Conservation (phyloP, 1,140 invertebrate genomes). For the Neodiprion virginianus region DNA sequence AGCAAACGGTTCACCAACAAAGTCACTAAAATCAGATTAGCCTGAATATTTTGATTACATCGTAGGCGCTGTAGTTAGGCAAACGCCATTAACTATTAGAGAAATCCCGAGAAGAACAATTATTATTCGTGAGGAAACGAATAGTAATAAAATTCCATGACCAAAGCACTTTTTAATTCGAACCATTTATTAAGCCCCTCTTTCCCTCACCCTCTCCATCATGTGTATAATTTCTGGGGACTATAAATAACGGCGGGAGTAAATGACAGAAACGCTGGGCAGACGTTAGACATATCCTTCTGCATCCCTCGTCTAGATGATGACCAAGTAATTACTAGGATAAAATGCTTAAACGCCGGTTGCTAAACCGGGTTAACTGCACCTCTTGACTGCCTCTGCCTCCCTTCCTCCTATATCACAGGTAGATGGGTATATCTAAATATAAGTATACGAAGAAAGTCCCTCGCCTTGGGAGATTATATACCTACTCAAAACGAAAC, state of each 20-base stretch:
- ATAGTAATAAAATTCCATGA: constrained; percentile 2
- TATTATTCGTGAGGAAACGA: neutral
- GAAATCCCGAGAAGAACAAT: neutral
- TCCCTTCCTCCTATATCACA: neutral
- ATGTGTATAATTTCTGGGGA: constrained; percentile 4
- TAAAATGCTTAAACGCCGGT: constrained; percentile 1
- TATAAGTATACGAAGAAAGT: neutral
- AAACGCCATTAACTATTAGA: constrained; percentile 5
- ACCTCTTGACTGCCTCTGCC: neutral
- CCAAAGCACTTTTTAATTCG: constrained; percentile 2
- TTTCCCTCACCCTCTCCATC: neutral
- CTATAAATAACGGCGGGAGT: constrained; percentile 1
- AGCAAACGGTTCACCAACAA: neutral
- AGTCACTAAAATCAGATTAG: constrained; percentile 2
- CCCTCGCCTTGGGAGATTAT: neutral
- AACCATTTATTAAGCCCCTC: neutral
- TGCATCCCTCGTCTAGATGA: constrained; percentile 4
- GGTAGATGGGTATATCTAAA: neutral
- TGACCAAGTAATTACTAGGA: constrained; percentile 7
- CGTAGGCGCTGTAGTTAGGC: neutral
- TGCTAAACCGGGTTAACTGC: constrained; percentile 6
- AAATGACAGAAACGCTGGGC: neutral
- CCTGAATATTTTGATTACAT: neutral
- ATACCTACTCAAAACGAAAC: neutral
- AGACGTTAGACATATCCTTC: constrained; percentile 2